These are phyloP conservation scores for Dasypolia templi DNA, from an alignment of 2,888 invertebrate species.

Conservation along the genomic window DNA sequence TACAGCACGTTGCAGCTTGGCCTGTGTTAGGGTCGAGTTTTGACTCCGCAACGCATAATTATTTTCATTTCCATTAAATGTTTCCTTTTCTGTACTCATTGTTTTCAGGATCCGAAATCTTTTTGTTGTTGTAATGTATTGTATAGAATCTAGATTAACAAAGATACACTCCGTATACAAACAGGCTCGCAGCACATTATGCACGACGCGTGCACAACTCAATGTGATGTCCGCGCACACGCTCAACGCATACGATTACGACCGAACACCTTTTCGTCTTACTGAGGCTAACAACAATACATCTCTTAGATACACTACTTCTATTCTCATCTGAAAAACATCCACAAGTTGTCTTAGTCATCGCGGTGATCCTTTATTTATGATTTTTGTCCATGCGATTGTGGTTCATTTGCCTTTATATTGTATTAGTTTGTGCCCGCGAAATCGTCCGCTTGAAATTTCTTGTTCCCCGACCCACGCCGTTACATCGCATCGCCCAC, in stretches of 20 bases:
- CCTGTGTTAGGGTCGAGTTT: too few relatives aligned
- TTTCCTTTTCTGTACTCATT: not conserved
- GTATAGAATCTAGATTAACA: not conserved
- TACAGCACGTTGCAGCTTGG: not conserved
- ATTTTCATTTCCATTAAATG: not conserved
- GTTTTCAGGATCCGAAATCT: not conserved
- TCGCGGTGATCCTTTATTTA: constrained; percentile 28
- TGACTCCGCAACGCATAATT: not conserved
- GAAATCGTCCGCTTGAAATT: too few relatives aligned
- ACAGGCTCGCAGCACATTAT: constrained; percentile 75
- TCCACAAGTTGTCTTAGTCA: constrained; percentile 50
- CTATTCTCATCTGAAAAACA: constrained; percentile 51
- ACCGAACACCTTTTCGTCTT: constrained; percentile 55
- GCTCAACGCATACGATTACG: constrained; percentile 82
- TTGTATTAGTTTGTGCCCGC: too few relatives aligned
- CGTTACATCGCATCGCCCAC: too few relatives aligned
- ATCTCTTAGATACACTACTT: constrained; percentile 58
- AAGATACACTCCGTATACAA: constrained; percentile 53
- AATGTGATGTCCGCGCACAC: constrained; percentile 76
- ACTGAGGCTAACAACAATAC: constrained; percentile 48
- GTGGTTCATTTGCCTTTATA: constrained; percentile 37
- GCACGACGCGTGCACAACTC: constrained; percentile 85
- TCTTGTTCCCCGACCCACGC: too few relatives aligned
- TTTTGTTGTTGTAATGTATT: not conserved
- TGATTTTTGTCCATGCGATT: too few relatives aligned